Conservation (phyloP, 2,797 vertebrate species). For the Amblyopsis hoosieri region DNA sequence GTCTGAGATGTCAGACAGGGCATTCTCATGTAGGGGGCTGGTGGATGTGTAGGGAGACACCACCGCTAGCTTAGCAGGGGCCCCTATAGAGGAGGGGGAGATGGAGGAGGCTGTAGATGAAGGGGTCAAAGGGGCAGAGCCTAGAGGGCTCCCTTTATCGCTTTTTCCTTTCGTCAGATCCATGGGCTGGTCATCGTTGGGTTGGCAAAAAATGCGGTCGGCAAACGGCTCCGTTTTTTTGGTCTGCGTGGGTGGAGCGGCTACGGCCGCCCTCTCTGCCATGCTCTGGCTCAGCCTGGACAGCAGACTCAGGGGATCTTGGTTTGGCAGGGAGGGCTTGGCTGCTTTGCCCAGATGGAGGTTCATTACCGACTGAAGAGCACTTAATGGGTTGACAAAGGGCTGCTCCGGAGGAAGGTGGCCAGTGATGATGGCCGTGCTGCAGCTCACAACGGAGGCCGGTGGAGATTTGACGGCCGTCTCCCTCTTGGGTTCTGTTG, state of each 20-base stretch:
- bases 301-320: constrained; percentile 98
- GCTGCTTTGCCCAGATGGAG: constrained; percentile 98
- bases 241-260: constrained; percentile 86
- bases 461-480: constrained; percentile 73
- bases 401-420: constrained; percentile 93
- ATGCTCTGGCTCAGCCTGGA: constrained; percentile 98
- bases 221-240: constrained; percentile 82
- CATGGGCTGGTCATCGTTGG: constrained; percentile 95
- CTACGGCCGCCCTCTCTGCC: constrained; percentile 94
- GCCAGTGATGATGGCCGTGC: constrained; percentile 91
- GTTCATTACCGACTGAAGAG: constrained; percentile 99
- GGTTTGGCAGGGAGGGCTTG: constrained; percentile 90
- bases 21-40: constrained; percentile 96
- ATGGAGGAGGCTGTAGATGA: constrained; percentile 86
- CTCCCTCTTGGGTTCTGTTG: constrained; percentile 77
- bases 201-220: constrained; percentile 86
- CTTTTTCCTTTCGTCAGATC: constrained; percentile 97
- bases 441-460: constrained; percentile 80
- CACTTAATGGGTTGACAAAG: constrained; percentile 96
- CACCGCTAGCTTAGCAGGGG: constrained; percentile 85
- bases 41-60: constrained; percentile 91
- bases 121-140: constrained; percentile 87
- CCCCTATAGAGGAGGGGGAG: constrained; percentile 87
- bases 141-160: constrained; percentile 86
- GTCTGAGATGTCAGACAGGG: constrained; percentile 97